Base-by-base conservation (phyloP, 1,140 invertebrate species). In the Drosophila triauraria region DNA sequence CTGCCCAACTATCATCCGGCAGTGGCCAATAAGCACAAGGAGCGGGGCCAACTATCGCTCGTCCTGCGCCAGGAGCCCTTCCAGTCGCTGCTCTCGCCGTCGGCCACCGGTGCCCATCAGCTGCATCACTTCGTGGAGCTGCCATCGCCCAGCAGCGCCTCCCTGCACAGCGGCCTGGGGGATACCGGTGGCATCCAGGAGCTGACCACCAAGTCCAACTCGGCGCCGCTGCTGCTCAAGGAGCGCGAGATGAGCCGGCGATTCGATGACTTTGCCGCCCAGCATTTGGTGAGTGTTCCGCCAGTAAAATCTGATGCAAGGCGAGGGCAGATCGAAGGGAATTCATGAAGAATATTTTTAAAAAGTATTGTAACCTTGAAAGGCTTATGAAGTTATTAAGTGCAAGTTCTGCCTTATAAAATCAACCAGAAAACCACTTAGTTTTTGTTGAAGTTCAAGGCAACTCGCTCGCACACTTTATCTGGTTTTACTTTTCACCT, bases 201-300 rank as follows among this genome's bases (percentile, higher is more conserved):
- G 48, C 78, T 93, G 27, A 91, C 91, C 27, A 93, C 92, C 57
- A 93, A 93, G 50, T 93, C 92, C 20, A 93, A 92, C 68, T 93
- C 92, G 46, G 92, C 91, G 12, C 92, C 92, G 47, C 67, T 93
- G 60, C 77, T 93, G 68, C 74, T 93, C 48, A 93, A 92, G 63
- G 84, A 93, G 53, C 91, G 91, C 12, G 91, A 88, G 61, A 70
- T 72, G 17, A 82, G 78, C 68, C 63, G 78, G 15, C 75, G 80
- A 54, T 87, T 81, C 58, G 91, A 93, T 58, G 85, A 91, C 30
- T 92, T 91, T 74, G 84, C 80, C 40, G 87, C 91, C 40, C 91
- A 92, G 46, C 77, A 92, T 42, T 81, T 91, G 90, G 91, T 92
- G 46, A 85, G 91, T 88, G 65, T 48, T 27, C 0, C 3, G 1